These are phyloP conservation scores for Ornithoptera alexandrae DNA, from an alignment of 2,888 invertebrate species.

Conservation along the genomic window DNA sequence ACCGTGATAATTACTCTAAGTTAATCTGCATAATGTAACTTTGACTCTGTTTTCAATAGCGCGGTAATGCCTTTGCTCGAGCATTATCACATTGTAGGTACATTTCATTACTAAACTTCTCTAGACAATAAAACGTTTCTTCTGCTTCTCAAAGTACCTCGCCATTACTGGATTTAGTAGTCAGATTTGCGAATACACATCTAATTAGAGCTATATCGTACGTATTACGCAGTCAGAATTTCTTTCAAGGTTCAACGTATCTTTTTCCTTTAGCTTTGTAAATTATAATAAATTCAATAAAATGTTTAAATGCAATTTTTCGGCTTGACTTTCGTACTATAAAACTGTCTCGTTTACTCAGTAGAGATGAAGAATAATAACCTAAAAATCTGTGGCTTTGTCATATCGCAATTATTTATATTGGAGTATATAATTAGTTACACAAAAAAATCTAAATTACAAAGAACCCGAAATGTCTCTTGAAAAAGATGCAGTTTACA, in stretches of 20 bases:
- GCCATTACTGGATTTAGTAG: too few relatives aligned
- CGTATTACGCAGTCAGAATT: too few relatives aligned
- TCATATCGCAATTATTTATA: slow-evolving; percentile 69
- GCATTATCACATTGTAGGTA: slow-evolving; percentile 41
- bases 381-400: slow-evolving; percentile 59
- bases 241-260: too few relatives aligned
- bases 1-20: slow-evolving; percentile 69
- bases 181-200: too few relatives aligned
- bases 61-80: slow-evolving; percentile 34
- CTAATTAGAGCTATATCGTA: too few relatives aligned
- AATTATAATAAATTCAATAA: slow-evolving; percentile 37
- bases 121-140: slow-evolving; percentile 40
- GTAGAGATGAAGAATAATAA: slow-evolving; percentile 50
- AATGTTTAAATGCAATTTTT: slow-evolving; percentile 45
- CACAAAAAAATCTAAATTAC: slow-evolving; percentile 61
- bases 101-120: slow-evolving; percentile 40
- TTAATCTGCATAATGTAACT: slow-evolving; percentile 62
- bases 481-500: slow-evolving; percentile 76
- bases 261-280: too few relatives aligned
- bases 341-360: slow-evolving; percentile 54
- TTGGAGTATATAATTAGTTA: slow-evolving; percentile 68
- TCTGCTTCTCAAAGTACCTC: too few relatives aligned
- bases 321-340: slow-evolving; percentile 45
- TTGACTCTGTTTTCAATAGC: slow-evolving; percentile 48
- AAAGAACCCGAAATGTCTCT: slow-evolving; percentile 67